Base-by-base conservation (phyloP, 2,113 vertebrate species). In the Arothron firmamentum region DNA sequence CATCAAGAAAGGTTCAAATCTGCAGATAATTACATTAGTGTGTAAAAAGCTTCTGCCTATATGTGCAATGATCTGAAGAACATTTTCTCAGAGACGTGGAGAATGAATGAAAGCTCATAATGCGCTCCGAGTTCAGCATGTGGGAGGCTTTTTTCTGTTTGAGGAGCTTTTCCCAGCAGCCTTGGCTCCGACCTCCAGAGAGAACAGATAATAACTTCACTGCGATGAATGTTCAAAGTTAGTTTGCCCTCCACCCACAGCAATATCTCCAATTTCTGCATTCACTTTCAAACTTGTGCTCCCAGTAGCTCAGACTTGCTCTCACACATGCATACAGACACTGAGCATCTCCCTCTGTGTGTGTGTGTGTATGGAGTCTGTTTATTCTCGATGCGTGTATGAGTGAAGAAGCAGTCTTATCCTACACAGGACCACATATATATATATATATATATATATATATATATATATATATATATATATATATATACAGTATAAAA, bases 231-330 rank as follows among this genome's bases (percentile, higher is more conserved):
- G 72, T 83, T 83, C 76, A 81, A 75, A 83, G 80, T 83, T 79
- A 73, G 64, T 79, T 75, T 83, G 73, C 78, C 73, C 75, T 83
- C 80, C 73, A 79, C 83, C 80, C 78, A 81, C 80, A 81, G 69
- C 72, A 72, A 69, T 62, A 79, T 68, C 81, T 85, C 66, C 68
- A 63, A 79, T 79, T 81, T 77, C 63, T 81, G 42, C 45, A 79
- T 80, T 79, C n/a, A 38, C 80, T 81, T 83, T 79, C 74, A 81
- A 74, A 63, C 65, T 63, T 28, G 51, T 60, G 15, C 74, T 51
- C 14, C 23, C 6, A 19, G 42, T 62, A n/a, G 23, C 56, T 62
- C 25, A 28, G 25, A 6, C 25, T 28, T 3, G 21, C 21, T 23
- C 21, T 2, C 21, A 28, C 25, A 41, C 6, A 28, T 5, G 21